phyloP scores from a whole-genome alignment of 1,140 invertebrate genomes.

The Zaprionus ghesquierei region DNA sequence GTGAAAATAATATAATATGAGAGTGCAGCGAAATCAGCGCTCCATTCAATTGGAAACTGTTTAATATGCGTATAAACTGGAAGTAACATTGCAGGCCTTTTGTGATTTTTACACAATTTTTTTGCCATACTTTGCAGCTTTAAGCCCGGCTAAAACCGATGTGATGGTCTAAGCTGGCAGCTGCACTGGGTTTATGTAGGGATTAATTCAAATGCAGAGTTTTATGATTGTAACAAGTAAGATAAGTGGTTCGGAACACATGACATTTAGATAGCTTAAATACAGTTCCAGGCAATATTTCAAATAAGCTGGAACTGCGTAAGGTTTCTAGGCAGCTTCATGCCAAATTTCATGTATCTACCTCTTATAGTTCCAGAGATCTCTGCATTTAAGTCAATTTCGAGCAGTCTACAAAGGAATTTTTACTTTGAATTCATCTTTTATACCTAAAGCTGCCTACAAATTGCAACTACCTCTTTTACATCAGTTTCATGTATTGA shows the following conservation, averaged over 20 bases:
- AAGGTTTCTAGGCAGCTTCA: background rate
- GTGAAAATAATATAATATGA: conserved; percentile 54
- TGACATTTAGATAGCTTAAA: background rate
- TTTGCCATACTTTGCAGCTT: background rate
- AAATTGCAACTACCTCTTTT: background rate
- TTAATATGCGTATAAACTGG: conserved; percentile 77
- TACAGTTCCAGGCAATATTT: background rate
- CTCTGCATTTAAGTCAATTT: background rate
- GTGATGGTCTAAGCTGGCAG: background rate
- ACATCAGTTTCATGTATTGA: background rate
- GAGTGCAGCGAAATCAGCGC: conserved; percentile 69
- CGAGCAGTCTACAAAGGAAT: no score
- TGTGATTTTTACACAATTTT: background rate
- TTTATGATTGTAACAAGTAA: background rate
- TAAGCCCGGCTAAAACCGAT: background rate
- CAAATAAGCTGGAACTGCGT: background rate
- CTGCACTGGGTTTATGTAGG: background rate
- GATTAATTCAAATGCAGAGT: background rate
- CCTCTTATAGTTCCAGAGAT: background rate
- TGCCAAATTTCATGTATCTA: background rate
- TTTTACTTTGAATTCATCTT: no score
- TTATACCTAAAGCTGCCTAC: no score
- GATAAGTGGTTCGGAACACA: background rate
- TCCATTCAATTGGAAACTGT: conserved; percentile 74
- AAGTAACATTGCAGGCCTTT: conserved; percentile 9